Evolutionary conservation across 2,888 invertebrate genomes (phyloP).

Genomic region (Crocallis elinguaria): DNA sequence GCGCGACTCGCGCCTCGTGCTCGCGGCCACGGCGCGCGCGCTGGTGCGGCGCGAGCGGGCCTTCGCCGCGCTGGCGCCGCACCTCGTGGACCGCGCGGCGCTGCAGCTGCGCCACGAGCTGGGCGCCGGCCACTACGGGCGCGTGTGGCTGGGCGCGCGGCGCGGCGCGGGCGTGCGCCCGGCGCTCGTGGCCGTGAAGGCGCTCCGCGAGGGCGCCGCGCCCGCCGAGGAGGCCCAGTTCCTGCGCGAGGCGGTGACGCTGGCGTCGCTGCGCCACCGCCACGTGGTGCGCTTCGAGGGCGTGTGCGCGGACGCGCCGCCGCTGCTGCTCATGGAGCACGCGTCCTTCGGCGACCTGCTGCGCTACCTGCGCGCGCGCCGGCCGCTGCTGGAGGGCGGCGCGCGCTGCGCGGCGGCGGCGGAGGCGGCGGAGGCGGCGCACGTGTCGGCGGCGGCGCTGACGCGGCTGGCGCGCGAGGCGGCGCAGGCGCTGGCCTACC

Average conservation of each 20-base stretch:
- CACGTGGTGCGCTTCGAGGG: slow-evolving; percentile 93
- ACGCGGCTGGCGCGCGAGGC: slow-evolving; percentile 59
- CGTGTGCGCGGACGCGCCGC: slow-evolving; percentile 90
- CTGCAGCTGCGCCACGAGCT: slow-evolving; percentile 52
- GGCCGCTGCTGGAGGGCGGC: slow-evolving; percentile 88
- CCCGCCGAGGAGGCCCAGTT: slow-evolving; percentile 89
- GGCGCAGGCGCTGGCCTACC: slow-evolving; percentile 79
- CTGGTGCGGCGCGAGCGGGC: slow-evolving; percentile 27
- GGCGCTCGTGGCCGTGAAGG: slow-evolving; percentile 91
- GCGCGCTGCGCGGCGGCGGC: slow-evolving; percentile 83
- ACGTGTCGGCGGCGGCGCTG: slow-evolving; percentile 55
- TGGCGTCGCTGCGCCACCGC: slow-evolving; percentile 93
- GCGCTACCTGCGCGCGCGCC: slow-evolving; percentile 88
- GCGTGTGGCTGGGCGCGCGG: slow-evolving; percentile 57
- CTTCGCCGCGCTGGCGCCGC: slow-evolving; percentile 39
- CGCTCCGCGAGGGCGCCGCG: slow-evolving; percentile 90
- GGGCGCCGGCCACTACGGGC: slow-evolving; percentile 63
- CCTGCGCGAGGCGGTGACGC: slow-evolving; percentile 93
- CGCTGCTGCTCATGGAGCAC: slow-evolving; percentile 95
- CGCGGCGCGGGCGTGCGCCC: slow-evolving; percentile 39
- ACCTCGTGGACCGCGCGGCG: slow-evolving; percentile 24
- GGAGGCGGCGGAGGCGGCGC: slow-evolving; percentile 83
- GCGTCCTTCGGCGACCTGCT: slow-evolving; percentile 95
- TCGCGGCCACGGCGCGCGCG: slow-evolving; percentile 65
- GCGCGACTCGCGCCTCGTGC: slow-evolving; percentile 55